Evolutionary conservation across 2,113 vertebrate genomes (phyloP).

Genomic region (Rostratula benghalensis): DNA sequence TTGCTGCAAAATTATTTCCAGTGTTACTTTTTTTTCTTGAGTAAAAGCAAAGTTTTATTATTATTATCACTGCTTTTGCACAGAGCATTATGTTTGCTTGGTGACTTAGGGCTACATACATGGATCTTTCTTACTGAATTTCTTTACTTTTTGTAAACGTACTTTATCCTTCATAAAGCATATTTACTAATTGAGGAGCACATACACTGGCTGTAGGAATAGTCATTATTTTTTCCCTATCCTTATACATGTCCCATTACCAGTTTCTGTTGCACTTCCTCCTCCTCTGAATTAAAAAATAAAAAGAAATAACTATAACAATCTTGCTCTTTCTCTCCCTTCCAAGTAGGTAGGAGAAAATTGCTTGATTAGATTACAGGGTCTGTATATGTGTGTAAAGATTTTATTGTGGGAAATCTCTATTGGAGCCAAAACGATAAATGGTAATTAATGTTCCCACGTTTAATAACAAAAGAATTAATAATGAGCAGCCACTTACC

Average conservation of each 20-base stretch:
- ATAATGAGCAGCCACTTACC: constrained; percentile 40
- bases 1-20: neutral
- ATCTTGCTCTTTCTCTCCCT: neutral
- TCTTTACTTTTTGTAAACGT: neutral
- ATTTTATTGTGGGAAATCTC: constrained; percentile 43
- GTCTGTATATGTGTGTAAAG: constrained; percentile 33
- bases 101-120: neutral
- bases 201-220: neutral
- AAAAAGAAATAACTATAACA: neutral
- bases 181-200: neutral
- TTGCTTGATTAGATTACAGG: constrained; percentile 60
- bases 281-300: neutral
- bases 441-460: constrained; percentile 59
- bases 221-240: neutral
- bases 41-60: neutral
- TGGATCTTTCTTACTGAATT: neutral
- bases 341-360: constrained; percentile 54
- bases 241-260: neutral
- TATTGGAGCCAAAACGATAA: constrained; percentile 43
- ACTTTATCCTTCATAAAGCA: neutral
- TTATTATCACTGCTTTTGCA: neutral
- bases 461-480: constrained; percentile 64
- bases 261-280: neutral
- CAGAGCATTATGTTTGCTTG: neutral
- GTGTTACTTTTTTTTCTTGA: neutral